Percentiles rank a stretch among this genome's conserved stretches.
phyloP scores from a whole-genome alignment of 2,797 vertebrate species.

The Tokudaia tokunoshimensis region DNA sequence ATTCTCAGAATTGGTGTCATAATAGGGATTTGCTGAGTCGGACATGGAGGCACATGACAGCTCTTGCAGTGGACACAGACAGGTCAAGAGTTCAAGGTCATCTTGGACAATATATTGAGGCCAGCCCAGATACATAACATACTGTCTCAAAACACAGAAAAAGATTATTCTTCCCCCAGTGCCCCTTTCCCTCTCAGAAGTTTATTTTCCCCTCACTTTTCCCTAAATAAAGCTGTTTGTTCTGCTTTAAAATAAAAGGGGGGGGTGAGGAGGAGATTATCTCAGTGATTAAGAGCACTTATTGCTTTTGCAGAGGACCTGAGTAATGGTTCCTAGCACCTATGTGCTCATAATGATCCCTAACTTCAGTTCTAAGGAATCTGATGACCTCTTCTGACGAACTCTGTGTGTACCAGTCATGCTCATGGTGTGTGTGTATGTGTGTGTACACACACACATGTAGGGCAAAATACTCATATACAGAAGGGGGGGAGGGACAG shows the following conservation, averaged over 20 bases:
- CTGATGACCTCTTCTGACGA: background rate
- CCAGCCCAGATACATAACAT: background rate
- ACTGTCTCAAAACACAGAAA: background rate
- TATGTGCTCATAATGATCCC: background rate
- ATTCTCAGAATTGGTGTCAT: background rate
- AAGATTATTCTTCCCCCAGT: background rate
- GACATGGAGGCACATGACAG: background rate
- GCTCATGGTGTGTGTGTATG: background rate
- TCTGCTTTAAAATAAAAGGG: background rate
- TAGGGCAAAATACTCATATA: background rate
- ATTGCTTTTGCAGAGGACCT: background rate
- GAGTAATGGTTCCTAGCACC: background rate
- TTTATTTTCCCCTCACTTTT: background rate
- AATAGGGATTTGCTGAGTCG: background rate
- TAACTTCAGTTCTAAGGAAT: background rate
- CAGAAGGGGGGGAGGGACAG: background rate
- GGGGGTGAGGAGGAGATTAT: too few relatives aligned
- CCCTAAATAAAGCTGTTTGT: background rate
- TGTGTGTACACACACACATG: background rate
- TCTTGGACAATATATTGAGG: background rate
- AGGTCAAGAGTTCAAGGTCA: slow-evolving; percentile 1
- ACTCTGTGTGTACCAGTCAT: background rate
- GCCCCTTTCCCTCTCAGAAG: background rate
- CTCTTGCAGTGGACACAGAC: background rate
- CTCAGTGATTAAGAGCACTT: background rate